Conservation (phyloP, 2,888 invertebrate genomes). For the Spicauda simplicius region DNA sequence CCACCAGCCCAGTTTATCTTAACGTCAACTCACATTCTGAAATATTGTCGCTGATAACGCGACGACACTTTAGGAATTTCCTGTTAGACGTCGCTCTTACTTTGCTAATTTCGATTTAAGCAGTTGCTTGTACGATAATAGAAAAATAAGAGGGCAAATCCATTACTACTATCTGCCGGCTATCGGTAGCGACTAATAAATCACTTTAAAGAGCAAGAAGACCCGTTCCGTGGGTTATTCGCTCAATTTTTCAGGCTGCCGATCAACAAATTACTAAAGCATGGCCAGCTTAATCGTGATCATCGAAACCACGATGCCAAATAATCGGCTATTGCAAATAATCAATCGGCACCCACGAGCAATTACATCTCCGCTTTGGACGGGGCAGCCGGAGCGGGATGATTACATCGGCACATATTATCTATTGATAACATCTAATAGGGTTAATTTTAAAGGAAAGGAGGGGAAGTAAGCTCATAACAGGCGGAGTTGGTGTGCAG, state of each 20-base stretch:
- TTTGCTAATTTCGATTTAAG: constrained; percentile 47
- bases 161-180: constrained; percentile 27
- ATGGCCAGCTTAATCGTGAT: constrained; percentile 47
- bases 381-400: constrained; percentile 57
- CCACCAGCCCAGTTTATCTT: constrained; percentile 64
- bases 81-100: constrained; percentile 52
- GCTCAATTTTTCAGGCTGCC: constrained; percentile 3
- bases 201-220: constrained; percentile 25
- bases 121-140: constrained; percentile 36
- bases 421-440: constrained; percentile 74
- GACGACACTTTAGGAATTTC: constrained; percentile 66
- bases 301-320: constrained; percentile 66
- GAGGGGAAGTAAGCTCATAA: constrained; percentile 73
- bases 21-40: constrained; percentile 65
- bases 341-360: constrained; percentile 70
- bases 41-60: constrained; percentile 70
- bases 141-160: constrained; percentile 32
- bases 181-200: constrained; percentile 34
- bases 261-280: constrained; percentile 17
- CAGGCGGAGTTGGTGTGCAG: constrained; percentile 76
- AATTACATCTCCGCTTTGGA: constrained; percentile 63
- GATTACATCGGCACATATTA: constrained; percentile 73
- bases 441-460: constrained; percentile 72
- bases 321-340: constrained; percentile 76
- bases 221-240: constrained; percentile 3